Evolutionary conservation across 1,140 invertebrate genomes (phyloP), one percentile per base, ranked within the genome.

Genomic region (Drosophila persimilis): DNA sequence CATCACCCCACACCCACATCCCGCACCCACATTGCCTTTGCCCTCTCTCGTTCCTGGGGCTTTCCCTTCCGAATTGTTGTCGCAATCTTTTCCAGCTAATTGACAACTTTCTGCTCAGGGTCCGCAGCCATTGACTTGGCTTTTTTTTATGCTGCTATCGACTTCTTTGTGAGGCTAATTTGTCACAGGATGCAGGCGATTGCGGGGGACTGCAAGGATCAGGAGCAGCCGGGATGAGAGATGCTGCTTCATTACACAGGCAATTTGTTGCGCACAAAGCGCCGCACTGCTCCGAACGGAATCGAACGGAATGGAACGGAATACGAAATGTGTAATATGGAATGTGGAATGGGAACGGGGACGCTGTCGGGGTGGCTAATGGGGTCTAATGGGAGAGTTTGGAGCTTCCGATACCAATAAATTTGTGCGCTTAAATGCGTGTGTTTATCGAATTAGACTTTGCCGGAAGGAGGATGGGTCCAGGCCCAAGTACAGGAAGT

Each of bases 261-360:
- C 78, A 78, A 86, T 86, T 86, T 86, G 81, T 81, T 88, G 77
- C 74, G 71, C 74, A 86, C 75, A 86, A 88, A 78, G 31, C n/a
- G 20, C 6, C 9, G 48, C 20, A 39, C 6, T 13, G 48, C 20
- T 44, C 20, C 45, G 15, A 35, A 35, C 9, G 17, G 35, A 39
- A 39, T 9, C 4, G 35, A 39, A 39, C 1, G 11, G 35, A 39
- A 13, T 41, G 17, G 39, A 65, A 51, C 13, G 35, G 29, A 22
- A 64, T 13, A 4, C 2, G 31, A 5, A 13, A 13, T 39, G 20
- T 20, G 20, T 20, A 20, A 20, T 20, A 11, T 13, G 9, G 35
- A 39, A 5, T 13, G 35, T 13, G 9, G 35, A 39, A 5, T 2
- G 35, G 11, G 3, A 4, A 31, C 7, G 26, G 26, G 1, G 4